phyloP scores from a whole-genome alignment of 2,797 vertebrate genomes.

The Tympanoctomys barrerae region DNA sequence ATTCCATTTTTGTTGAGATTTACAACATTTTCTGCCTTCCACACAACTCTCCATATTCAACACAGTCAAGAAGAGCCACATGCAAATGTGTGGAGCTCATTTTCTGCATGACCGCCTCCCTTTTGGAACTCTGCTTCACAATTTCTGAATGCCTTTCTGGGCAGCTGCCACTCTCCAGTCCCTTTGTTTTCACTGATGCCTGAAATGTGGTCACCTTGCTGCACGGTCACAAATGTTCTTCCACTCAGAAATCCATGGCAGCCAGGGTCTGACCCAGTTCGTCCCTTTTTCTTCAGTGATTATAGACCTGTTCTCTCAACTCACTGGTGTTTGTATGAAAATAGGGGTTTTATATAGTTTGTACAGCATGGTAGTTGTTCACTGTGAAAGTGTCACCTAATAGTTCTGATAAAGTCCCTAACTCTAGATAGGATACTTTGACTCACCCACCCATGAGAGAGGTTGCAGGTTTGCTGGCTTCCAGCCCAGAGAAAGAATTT shows the following conservation, averaged over 20 bases:
- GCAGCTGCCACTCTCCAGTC: not conserved
- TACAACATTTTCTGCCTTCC: not conserved
- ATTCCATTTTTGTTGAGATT: slow-evolving; percentile 12
- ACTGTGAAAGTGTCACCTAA: not conserved
- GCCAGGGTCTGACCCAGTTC: not conserved
- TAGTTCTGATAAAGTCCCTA: not conserved
- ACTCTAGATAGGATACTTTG: not conserved
- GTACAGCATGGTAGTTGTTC: not conserved
- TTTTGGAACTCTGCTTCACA: not conserved
- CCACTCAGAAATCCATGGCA: not conserved
- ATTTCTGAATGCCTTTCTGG: not conserved
- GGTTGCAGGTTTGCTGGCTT: no score
- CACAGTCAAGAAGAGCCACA: not conserved
- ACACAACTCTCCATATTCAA: not conserved
- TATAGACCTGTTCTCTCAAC: not conserved
- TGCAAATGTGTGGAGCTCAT: not conserved
- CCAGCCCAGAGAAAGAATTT: no score
- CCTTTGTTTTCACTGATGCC: not conserved
- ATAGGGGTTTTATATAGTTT: not conserved
- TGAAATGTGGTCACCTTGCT: not conserved
- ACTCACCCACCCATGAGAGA: not conserved
- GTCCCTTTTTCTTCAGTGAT: slow-evolving; percentile 25
- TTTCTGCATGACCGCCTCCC: not conserved
- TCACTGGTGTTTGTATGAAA: not conserved
- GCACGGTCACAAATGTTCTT: not conserved